Evolutionary conservation across 1,140 invertebrate genomes (phyloP).

Genomic region (Phocides pigmalion): DNA sequence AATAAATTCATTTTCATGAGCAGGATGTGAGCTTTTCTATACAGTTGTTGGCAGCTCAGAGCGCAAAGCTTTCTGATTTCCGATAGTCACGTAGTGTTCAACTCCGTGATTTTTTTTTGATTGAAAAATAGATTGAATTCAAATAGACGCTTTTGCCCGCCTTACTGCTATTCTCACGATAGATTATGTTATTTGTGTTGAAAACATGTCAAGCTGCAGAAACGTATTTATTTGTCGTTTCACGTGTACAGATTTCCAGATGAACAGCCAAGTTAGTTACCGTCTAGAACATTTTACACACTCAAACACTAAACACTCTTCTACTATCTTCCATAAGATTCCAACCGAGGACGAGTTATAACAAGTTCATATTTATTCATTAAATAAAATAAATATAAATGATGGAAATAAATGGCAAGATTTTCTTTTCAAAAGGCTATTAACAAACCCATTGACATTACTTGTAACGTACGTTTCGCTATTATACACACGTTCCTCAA

Average conservation of each 20-base stretch:
- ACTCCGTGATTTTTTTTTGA: conserved; percentile 14
- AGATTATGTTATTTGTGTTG: neutral
- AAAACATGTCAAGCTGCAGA: neutral
- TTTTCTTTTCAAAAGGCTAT: too few relatives aligned
- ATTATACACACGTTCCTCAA: neutral
- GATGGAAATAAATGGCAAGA: too few relatives aligned
- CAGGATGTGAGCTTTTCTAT: neutral
- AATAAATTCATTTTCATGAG: too few relatives aligned
- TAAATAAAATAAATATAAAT: too few relatives aligned
- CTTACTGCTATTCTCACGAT: neutral
- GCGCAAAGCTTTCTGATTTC: conserved; percentile 13
- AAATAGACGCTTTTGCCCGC: conserved; percentile 4
- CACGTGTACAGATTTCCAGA: neutral
- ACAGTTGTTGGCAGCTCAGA: neutral
- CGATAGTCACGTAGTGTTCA: conserved; percentile 15
- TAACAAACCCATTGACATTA: too few relatives aligned
- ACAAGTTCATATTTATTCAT: too few relatives aligned
- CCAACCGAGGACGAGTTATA: neutral
- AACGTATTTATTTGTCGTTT: neutral
- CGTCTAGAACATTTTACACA: neutral
- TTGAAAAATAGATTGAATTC: conserved; percentile 14
- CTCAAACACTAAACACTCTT: neutral
- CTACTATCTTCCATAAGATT: neutral
- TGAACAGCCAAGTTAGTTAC: neutral
- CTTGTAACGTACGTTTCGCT: neutral